Evolutionary conservation across 30 jellyfish, hydroid and myxozoan species (phyloP), one percentile per base, ranked within the genome.

Genomic region (Nemopilema nomurai): DNA sequence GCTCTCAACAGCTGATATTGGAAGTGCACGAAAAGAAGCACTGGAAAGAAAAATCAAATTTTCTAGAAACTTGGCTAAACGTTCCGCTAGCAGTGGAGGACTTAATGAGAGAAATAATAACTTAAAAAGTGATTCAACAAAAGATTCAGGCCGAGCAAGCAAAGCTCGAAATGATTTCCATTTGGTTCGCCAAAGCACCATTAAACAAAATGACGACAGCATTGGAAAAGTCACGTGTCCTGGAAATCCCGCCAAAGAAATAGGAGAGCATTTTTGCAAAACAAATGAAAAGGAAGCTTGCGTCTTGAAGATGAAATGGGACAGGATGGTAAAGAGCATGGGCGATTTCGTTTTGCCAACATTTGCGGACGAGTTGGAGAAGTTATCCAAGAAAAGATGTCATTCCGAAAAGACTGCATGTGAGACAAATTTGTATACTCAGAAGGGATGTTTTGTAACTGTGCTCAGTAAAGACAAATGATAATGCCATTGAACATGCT

Each of bases 361-460:
- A 3, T 3, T 41, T 41, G 57, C 6, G 13, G 57, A 41, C 13
- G 57, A 41, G 13, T 41, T 6, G 57, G 57, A 41, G 57, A 6
- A 41, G 13, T 41, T 41, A 3, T 41, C 57, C 9, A 13, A 41
- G 6, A 3, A 41, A 6, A 41, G 57, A 3, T 3, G 57, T 3
- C 57, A 41, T 41, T 41, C 13, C 13, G 57, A 41, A 41, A 41
- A 41, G 13, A 13, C 9, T 13, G 57, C 13, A 13, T 41, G 57
- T 13, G 69, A 32, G 20, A 69, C 51, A 19, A 66, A 32, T 13
- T 18, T 31, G 33, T 73, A 31, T 30, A 19, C 19, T 41, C 83
- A 73, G 33, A 18, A 33, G 33, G 83, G 83, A 3, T 73, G 83
- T 41, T 73, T 73, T 41, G 51, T 73, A 32, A 73, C 83, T 16